Evolutionary conservation across 2,113 vertebrate species (phyloP).

Genomic region (Corydoras maculifer): DNA sequence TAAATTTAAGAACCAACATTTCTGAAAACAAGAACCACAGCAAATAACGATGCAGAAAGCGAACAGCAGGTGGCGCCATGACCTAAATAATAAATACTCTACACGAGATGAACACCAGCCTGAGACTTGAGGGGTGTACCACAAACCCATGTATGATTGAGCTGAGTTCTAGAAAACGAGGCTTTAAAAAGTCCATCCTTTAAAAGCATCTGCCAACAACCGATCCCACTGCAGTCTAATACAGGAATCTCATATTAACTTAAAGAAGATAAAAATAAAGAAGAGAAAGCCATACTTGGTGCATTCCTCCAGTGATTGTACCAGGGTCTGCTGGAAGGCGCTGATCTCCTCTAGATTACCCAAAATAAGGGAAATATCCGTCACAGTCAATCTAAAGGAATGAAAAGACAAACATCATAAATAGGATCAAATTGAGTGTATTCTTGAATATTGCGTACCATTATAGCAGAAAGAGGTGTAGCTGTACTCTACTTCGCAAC

Average conservation of each 20-base stretch:
- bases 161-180: no score
- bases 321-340: slow-evolving; percentile 90
- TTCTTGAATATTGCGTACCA: no score
- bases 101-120: background rate
- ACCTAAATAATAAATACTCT: background rate
- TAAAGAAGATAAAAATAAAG: background rate
- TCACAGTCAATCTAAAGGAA: slow-evolving; percentile 68
- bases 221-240: no score
- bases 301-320: slow-evolving; percentile 91
- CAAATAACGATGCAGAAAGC: background rate
- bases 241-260: no score
- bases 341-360: slow-evolving; percentile 95
- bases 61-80: slow-evolving; percentile 53
- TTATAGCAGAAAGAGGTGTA: no score
- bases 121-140: no score
- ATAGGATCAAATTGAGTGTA: no score
- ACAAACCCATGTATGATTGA: background rate
- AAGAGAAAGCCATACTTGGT: slow-evolving; percentile 73
- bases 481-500: no score
- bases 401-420: background rate
- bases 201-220: no score
- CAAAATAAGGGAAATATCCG: slow-evolving; percentile 78
- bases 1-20: no score
- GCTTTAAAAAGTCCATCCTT: no score
- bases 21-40: background rate